phyloP scores from a whole-genome alignment of 2,113 vertebrate species.

The Artemisiospiza belli region DNA sequence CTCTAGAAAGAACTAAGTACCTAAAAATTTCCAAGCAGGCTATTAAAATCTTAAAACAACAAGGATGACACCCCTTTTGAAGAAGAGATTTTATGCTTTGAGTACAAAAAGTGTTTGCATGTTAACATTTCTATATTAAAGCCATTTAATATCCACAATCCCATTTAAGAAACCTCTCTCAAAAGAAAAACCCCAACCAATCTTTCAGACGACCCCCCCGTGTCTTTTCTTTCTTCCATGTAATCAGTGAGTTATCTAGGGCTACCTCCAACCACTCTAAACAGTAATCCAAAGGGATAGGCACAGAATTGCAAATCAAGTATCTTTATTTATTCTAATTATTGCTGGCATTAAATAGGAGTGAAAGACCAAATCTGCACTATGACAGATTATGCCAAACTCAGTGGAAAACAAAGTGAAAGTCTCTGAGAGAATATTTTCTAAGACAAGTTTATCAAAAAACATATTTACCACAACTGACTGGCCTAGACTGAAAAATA shows the following conservation, averaged over 20 bases:
- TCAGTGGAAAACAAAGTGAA: background rate
- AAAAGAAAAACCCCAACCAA: background rate
- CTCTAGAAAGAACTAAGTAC: background rate
- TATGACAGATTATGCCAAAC: background rate
- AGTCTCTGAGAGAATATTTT: background rate
- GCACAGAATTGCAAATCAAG: background rate
- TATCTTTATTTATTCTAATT: background rate
- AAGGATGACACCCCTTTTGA: background rate
- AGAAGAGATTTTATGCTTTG: background rate
- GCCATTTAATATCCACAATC: background rate
- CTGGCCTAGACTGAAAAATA: background rate
- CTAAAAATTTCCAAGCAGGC: background rate
- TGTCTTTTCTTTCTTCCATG: background rate
- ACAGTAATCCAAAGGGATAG: background rate
- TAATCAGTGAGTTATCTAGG: background rate
- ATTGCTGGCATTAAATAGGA: background rate
- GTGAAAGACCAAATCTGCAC: background rate
- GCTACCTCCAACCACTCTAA: background rate
- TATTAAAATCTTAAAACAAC: background rate
- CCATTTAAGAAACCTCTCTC: background rate
- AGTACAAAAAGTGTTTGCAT: background rate
- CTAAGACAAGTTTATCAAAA: background rate
- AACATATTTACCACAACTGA: background rate
- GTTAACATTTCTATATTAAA: background rate
- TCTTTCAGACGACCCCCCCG: rapidly evolving